phyloP scores from a whole-genome alignment of 2,113 vertebrate species.

The Stomatorhinus ivindoensis region DNA sequence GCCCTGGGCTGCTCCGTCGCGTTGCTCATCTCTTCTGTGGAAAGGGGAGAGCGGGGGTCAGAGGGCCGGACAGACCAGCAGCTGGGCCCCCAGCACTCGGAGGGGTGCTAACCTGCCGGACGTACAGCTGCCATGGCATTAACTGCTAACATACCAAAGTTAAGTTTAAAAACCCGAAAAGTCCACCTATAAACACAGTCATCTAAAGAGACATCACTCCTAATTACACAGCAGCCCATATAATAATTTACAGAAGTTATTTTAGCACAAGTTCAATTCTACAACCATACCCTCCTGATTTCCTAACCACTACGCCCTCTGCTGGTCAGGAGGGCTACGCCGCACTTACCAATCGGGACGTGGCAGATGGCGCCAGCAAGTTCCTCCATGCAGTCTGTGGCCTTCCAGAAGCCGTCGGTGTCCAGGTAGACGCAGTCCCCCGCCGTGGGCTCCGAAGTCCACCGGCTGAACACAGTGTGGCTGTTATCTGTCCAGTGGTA shows the following conservation, averaged over 20 bases:
- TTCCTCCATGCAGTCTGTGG: conserved; percentile 63
- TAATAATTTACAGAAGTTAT: neutral
- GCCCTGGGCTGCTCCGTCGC: conserved; percentile 44
- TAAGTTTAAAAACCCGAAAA: neutral
- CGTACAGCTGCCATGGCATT: neutral
- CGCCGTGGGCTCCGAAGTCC: conserved; percentile 60
- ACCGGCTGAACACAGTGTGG: conserved; percentile 75
- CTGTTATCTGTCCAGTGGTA: conserved; percentile 85
- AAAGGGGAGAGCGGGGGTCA: conserved; percentile 2
- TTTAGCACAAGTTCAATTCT: neutral
- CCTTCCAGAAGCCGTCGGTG: conserved; percentile 86
- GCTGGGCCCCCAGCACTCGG: neutral
- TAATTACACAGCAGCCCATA: neutral
- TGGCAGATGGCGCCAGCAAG: conserved; percentile 81
- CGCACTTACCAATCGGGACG: conserved; percentile 62
- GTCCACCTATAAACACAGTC: neutral
- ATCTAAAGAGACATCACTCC: neutral
- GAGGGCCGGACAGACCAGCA: neutral
- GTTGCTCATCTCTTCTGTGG: conserved; percentile 52
- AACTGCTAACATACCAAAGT: neutral
- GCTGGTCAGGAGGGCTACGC: neutral
- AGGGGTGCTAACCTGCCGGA: neutral
- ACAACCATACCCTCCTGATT: neutral
- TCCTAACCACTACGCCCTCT: neutral
- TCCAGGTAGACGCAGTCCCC: conserved; percentile 80